These are phyloP conservation scores for Scaptomyza hsui DNA, from an alignment of 1,140 invertebrate genomes.

Conservation along the genomic window DNA sequence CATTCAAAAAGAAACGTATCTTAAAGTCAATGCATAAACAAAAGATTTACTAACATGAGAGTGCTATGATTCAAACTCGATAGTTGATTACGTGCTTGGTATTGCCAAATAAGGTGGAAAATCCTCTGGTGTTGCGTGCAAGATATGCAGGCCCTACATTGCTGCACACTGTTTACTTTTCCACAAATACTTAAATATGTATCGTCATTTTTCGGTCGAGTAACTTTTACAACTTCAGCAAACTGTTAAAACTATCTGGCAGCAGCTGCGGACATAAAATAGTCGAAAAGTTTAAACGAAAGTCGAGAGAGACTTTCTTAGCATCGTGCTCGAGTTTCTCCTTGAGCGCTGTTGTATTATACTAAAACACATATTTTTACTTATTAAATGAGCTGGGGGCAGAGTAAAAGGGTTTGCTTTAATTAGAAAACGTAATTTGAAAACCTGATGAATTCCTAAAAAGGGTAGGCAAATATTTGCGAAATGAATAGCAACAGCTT, in stretches of 20 bases:
- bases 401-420: constrained; percentile 18
- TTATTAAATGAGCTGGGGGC: not conserved
- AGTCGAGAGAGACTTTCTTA: not conserved
- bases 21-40: constrained; percentile 5
- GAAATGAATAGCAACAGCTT: constrained; percentile 2
- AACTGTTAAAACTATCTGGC: constrained; percentile 2
- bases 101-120: not conserved
- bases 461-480: constrained; percentile 30
- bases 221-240: not conserved
- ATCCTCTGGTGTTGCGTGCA: not conserved
- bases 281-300: not conserved
- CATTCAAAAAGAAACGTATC: not conserved
- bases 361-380: not conserved
- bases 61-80: not conserved
- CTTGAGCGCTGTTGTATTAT: not conserved
- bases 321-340: not conserved
- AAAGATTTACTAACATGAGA: not conserved
- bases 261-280: not conserved
- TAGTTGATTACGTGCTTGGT: constrained; percentile 12
- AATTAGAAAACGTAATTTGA: constrained; percentile 54
- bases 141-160: not conserved
- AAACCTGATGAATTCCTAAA: constrained; percentile 30
- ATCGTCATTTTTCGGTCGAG: constrained; percentile 8
- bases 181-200: constrained; percentile 3
- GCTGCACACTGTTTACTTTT: constrained; percentile 4